Base-by-base conservation (phyloP, 2,888 invertebrate species). In the Thecophora atra region DNA sequence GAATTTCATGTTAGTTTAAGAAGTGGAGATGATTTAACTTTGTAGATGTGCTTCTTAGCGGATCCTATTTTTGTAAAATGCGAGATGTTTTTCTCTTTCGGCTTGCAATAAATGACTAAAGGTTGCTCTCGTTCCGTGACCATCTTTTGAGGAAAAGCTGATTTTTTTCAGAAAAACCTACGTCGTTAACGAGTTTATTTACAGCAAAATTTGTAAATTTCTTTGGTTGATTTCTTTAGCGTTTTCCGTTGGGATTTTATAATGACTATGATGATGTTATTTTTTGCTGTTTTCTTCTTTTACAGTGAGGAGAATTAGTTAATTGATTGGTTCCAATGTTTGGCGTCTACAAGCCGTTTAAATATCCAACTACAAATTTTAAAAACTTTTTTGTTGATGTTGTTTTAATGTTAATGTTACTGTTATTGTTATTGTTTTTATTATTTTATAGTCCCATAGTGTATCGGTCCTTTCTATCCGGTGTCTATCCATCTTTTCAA, bases 1-100 rank as follows among this genome's bases (percentile, higher is more conserved):
- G 69, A 76, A 65, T 71, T 82, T 83, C 82, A 82, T 82, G 44
- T 75, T 78, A 5, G 17, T 47, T 47, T 47, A 47, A 37, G 6
- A 17, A 2, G 11, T n/a, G 6, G 1, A 2, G 68, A 26, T 19
- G 0, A 64, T 60, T 19, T 17, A 15, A 17, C 21, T 52, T 60
- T 26, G n/a, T n/a, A 70, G 68, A 30, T 71, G 71, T 30, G 70
- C 26, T 62, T 70, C 15, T 62, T 52, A 6, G 62, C 42, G 37
- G 6, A 37, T 1, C 37, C 11, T n/a, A n/a, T n/a, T n/a, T n/a
- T n/a, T n/a, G n/a, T n/a, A 44, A 44, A 7, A 44, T 13, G 44
- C 13, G 44, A 44, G 13, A 44, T n/a, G 44, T 13, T 13, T 44
- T 44, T 13, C 44, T 7, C 13, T 44, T 44, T 44, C 44, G 13